Percentiles rank a stretch among this genome's conserved stretches.
phyloP scores from a whole-genome alignment of 2,888 invertebrate genomes.

The Conops quadrifasciatus region DNA sequence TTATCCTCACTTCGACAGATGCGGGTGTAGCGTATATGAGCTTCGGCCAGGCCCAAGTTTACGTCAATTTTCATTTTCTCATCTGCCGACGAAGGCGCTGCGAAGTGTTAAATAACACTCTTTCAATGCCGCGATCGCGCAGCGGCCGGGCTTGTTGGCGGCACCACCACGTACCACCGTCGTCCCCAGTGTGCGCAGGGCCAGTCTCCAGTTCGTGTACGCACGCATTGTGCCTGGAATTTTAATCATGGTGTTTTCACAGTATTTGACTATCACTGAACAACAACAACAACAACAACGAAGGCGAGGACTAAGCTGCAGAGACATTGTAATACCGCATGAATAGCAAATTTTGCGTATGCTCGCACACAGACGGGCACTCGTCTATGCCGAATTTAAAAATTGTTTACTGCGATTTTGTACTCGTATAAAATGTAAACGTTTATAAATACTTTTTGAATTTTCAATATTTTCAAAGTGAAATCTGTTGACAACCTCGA shows the following conservation, averaged over 20 bases:
- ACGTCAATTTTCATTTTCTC: neutral
- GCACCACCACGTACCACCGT: neutral
- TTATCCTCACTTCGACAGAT: too few relatives aligned
- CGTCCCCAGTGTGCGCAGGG: neutral
- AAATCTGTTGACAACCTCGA: neutral
- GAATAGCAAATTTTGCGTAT: too few relatives aligned
- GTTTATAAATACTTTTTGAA: neutral
- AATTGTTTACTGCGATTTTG: too few relatives aligned
- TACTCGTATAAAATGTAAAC: neutral
- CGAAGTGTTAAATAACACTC: slow-evolving; percentile 26
- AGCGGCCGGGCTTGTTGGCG: neutral
- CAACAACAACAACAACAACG: neutral
- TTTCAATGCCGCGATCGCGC: too few relatives aligned
- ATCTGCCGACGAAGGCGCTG: neutral
- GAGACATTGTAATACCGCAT: neutral
- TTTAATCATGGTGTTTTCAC: slow-evolving; percentile 11
- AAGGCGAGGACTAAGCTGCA: neutral
- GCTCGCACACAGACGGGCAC: too few relatives aligned
- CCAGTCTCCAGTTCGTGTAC: neutral
- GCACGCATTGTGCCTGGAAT: neutral
- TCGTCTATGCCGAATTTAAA: too few relatives aligned
- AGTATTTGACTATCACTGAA: slow-evolving; percentile 9
- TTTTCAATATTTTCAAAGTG: neutral
- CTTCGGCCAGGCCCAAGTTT: neutral
- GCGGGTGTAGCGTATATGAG: too few relatives aligned